Evolutionary conservation across 2,113 vertebrate genomes (phyloP), one percentile per base, ranked within the genome.

Genomic region (Dermatemys mawii): DNA sequence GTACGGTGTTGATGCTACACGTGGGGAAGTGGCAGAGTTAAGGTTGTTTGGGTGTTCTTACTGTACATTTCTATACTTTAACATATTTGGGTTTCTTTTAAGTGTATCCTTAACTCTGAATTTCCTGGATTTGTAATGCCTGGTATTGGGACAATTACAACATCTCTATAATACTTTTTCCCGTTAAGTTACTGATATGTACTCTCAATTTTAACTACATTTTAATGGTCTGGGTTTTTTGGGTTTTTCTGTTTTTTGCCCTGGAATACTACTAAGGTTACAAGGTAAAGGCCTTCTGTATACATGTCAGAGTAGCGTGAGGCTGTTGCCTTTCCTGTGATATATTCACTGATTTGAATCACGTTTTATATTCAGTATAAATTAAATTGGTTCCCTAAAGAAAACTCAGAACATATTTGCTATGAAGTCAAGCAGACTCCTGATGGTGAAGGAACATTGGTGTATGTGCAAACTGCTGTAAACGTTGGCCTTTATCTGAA

Each of bases 301-400:
- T 70, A n/a, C 2, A 17, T 44, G 55, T 60, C 14, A 8, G 57
- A 46, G 32, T 57, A 51, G 35, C 19, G 22, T 46, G 22, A 49
- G 32, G 24, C 41, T 90, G 93, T 87, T 88, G 81, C 89, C 67
- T 76, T 87, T 51, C 26, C 81, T 29, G 67, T 70, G 70, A 94
- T 8, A 3, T 82, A 73, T 54, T 91, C 73, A 79, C 1, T 54
- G 11, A 70, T 94, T 89, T 67, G 90, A 91, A 91, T 44, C 55
- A 78, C 78, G n/a, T 90, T 97, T 93, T 80, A 91, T 48, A 92
- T 95, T 96, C 48, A 44, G 1, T 50, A 81, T 53, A 79, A 75
- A 8, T 21, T 89, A 32, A 80, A 49, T 53, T n/a, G 2, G 26
- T 87, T 92, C 41, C 78, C 60, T 92, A 50, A 80, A 94, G 57